A percentile compares a stretch with the other conserved stretches of the same genome.
phyloP scores from a whole-genome alignment of 92 coral and sea anemone genomes.

The Scolanthus callimorphus region DNA sequence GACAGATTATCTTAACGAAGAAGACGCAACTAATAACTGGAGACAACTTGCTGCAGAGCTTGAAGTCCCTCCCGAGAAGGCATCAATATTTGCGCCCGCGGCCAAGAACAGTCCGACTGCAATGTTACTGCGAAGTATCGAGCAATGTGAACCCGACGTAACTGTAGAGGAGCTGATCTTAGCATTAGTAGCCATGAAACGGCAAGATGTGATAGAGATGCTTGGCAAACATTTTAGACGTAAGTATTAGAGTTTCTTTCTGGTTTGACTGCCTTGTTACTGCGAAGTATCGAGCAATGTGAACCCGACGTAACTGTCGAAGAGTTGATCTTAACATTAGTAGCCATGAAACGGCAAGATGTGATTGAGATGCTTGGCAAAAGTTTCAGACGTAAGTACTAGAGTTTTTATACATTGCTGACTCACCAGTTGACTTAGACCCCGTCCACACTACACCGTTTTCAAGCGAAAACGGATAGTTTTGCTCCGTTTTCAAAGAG shows the following conservation, averaged over 20 bases:
- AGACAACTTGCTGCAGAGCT: slow-evolving; percentile 62
- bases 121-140: slow-evolving; percentile 57
- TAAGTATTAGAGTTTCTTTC: no score
- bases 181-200: slow-evolving; percentile 88
- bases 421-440: no score
- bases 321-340: slow-evolving; percentile 77
- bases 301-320: slow-evolving; percentile 84
- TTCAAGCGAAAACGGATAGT: no score
- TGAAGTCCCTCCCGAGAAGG: slow-evolving; percentile 65
- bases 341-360: slow-evolving; percentile 91
- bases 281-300: slow-evolving; percentile 59
- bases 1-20: slow-evolving; percentile 65
- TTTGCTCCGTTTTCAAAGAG: no score
- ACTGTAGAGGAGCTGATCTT: slow-evolving; percentile 82
- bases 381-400: slow-evolving; percentile 51
- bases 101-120: slow-evolving; percentile 60
- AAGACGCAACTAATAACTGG: slow-evolving; percentile 56
- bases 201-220: slow-evolving; percentile 76
- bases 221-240: slow-evolving; percentile 49
- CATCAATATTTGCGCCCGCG: slow-evolving; percentile 59
- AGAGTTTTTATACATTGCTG: no score
- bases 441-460: no score
- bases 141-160: slow-evolving; percentile 71
- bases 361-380: slow-evolving; percentile 58
- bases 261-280: slow-evolving; percentile 65